Percentiles rank a stretch among this genome's conserved stretches.
phyloP scores from a whole-genome alignment of 2,113 vertebrate species.

The Tenebrosternarchus preto region DNA sequence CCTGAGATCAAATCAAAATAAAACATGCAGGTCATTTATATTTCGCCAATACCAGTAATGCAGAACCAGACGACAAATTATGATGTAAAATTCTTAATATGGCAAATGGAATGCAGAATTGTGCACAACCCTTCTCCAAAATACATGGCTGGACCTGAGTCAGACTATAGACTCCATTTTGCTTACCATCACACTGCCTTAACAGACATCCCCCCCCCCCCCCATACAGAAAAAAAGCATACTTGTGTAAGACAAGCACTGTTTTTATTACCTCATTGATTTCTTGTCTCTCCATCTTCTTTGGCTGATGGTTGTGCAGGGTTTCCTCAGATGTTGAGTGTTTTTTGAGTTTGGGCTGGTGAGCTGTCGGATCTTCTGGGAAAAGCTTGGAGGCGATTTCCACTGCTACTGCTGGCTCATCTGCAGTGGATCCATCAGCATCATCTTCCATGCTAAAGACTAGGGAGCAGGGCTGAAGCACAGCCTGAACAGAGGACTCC shows the following conservation, averaged over 20 bases:
- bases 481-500: neutral
- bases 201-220: neutral
- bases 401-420: constrained; percentile 26
- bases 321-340: constrained; percentile 43
- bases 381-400: neutral
- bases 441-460: constrained; percentile 67
- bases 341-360: constrained; percentile 20
- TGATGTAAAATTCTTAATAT: neutral
- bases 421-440: constrained; percentile 25
- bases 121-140: no score
- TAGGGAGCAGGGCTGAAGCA: constrained; percentile 58
- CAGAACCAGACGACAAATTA: neutral
- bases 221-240: neutral
- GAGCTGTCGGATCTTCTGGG: neutral
- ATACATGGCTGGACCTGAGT: no score
- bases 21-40: neutral
- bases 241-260: neutral
- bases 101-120: neutral
- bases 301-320: neutral
- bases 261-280: constrained; percentile 50
- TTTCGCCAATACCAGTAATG: neutral
- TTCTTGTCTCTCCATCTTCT: constrained; percentile 52
- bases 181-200: neutral
- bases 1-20: constrained; percentile 53
- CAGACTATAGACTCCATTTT: no score